Evolutionary conservation across 2,113 vertebrate species (phyloP), one percentile per base, ranked within the genome.

Genomic region (Paratilapia polleni): DNA sequence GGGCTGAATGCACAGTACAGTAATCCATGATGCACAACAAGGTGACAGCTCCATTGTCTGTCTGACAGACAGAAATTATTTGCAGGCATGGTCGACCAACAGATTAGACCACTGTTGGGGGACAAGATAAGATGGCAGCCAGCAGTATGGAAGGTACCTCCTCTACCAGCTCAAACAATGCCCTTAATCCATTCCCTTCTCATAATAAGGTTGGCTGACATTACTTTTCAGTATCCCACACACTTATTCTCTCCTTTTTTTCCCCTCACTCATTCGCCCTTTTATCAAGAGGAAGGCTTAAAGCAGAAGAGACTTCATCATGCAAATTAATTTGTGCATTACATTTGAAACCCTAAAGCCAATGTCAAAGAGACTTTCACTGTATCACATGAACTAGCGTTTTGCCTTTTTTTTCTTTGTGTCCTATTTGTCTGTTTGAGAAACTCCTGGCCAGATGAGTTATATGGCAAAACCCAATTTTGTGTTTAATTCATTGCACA

Each of bases 71-170:
- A 89, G 93, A 95, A 95, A 95, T 95, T 94, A 95, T 95, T 95
- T 95, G 93, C 93, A 94, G 90, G 92, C 94, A 78, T 90, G 83
- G 89, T 93, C 92, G 87, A 95, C 94, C 93, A 93, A 93, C 94
- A 96, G 96, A 96, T 96, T 96, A 96, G 87, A 93, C 95, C 91
- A 92, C 93, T 94, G 93, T 93, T 91, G 95, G 92, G 86, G 87
- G 80, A 68, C 20, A 88, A 92, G 94, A 95, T 96, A 95, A 96
- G 91, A 91, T 94, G 86, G 84, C 90, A 95, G 94, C 84, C 87
- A 62, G 85, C 80, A 80, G 89, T 92, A 84, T 82, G 90, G 92
- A 92, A 94, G 87, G 93, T 88, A 82, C 91, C 91, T 94, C 85
- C 64, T 91, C 80, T 89, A 86, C 80, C 83, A 91, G 89, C 84